Evolutionary conservation across 2,113 vertebrate species (phyloP), one percentile per base, ranked within the genome.

Genomic region (Gobiocypris rarus): DNA sequence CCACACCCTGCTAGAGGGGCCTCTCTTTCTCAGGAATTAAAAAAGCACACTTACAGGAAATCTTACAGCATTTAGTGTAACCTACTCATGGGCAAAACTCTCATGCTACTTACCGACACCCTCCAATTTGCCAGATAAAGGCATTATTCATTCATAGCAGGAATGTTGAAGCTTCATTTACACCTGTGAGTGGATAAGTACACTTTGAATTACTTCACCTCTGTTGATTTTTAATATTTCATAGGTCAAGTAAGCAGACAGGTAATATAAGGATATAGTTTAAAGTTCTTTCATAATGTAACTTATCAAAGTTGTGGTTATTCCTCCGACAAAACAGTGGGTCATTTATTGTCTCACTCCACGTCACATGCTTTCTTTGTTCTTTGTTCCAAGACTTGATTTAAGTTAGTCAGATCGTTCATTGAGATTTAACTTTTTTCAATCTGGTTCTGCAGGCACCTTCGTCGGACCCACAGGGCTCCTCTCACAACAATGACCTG

Each of bases 361-460:
- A 45, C 8, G 9, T 63, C 59, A 54, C 56, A 38, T 84, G 15
- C n/a, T 38, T 34, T 83, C 22, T 50, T 50, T 63, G 14, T 54
- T 75, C 48, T 74, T 83, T 45, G 59, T 63, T 34, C 24, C 31
- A 5, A 61, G 26, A 43, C 15, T 24, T 71, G 9, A 24, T 71
- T 31, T 17, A 38, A 19, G 19, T 52, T 75, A 28, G 43, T 74
- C 71, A 74, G n/a, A 6, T 50, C 26, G 24, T 28, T 75, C 43
- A 31, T 77, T 34, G n/a, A 41, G 26, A 70, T 70, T 75, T 34
- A 19, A 26, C 31, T 50, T 78, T 17, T 13, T 71, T 71, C 93
- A 61, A 92, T 94, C 85, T 85, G 83, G 48, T 67, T 88, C 92
- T 86, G 54, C 93, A 96, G 96, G 94, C 88, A 59, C 90, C 90